phyloP scores from a whole-genome alignment of 2,113 vertebrate genomes.

The Deroptyus accipitrinus region DNA sequence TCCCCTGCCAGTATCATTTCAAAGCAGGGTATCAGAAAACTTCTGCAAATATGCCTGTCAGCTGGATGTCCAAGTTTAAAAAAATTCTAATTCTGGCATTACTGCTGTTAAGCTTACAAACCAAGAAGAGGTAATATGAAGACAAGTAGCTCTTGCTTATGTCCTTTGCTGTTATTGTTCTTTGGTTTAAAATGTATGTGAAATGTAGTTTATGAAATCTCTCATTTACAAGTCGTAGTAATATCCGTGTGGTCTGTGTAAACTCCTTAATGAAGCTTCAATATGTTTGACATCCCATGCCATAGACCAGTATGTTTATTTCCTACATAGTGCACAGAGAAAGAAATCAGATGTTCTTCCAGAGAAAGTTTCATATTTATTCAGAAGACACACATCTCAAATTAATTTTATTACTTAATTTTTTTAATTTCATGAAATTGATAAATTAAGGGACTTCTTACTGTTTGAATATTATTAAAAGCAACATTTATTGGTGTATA shows the following conservation, averaged over 20 bases:
- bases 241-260: neutral
- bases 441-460: neutral
- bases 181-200: conserved; percentile 7
- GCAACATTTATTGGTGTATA: neutral
- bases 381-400: neutral
- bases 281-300: neutral
- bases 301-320: neutral
- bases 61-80: neutral
- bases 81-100: neutral
- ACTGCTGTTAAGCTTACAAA: neutral
- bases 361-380: conserved; percentile 12
- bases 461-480: neutral
- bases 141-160: neutral
- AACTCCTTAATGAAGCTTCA: neutral
- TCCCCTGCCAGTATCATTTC: neutral
- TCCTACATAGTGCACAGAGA: neutral
- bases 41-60: neutral
- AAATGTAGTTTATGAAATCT: neutral
- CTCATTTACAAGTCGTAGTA: neutral
- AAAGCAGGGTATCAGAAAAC: neutral
- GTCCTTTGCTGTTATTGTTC: neutral
- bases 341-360: neutral
- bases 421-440: neutral
- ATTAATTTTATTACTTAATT: neutral
- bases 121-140: neutral